phyloP scores from a whole-genome alignment of 1,140 invertebrate genomes.

The Leptinotarsa texana region DNA sequence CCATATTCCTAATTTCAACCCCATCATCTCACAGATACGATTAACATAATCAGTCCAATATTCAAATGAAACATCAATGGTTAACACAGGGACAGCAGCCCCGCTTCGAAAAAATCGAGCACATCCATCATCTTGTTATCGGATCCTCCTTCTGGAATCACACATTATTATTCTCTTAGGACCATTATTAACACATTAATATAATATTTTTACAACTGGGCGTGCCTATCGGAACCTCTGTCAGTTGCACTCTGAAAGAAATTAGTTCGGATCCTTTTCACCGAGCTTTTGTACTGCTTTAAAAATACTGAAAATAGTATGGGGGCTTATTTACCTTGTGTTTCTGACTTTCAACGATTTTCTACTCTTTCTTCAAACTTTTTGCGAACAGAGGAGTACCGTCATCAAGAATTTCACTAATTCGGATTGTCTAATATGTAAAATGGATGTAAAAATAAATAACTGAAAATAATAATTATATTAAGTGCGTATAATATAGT shows the following conservation, averaged over 20 bases:
- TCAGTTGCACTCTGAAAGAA: slow-evolving; percentile 47
- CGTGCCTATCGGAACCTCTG: slow-evolving; percentile 52
- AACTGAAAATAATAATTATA: too few species aligned
- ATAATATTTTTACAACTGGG: slow-evolving; percentile 54
- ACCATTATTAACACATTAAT: slow-evolving; percentile 55
- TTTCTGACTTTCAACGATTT: too few species aligned
- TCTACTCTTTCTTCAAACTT: too few species aligned
- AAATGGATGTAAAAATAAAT: too few species aligned
- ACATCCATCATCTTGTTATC: slow-evolving; percentile 49
- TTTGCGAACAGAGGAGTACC: too few species aligned
- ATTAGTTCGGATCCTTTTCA: slow-evolving; percentile 41
- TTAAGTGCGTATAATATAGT: too few species aligned
- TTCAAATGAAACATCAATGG: slow-evolving; percentile 2
- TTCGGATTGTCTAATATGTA: too few species aligned
- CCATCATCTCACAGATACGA: neutral
- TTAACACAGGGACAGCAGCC: neutral
- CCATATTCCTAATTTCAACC: neutral
- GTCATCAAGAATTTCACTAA: too few species aligned
- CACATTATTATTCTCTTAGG: slow-evolving; percentile 49
- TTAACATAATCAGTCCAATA: neutral
- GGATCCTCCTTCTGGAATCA: slow-evolving; percentile 43
- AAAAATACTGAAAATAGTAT: slow-evolving; percentile 24
- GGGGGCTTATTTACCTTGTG: neutral
- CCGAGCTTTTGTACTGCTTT: slow-evolving; percentile 20
- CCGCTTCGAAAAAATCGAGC: slow-evolving; percentile 5